Percentiles rank a stretch among this genome's conserved stretches.
These are phyloP conservation scores for Falco rusticolus DNA, from an alignment of 2,797 vertebrate species.

Conservation along the genomic window DNA sequence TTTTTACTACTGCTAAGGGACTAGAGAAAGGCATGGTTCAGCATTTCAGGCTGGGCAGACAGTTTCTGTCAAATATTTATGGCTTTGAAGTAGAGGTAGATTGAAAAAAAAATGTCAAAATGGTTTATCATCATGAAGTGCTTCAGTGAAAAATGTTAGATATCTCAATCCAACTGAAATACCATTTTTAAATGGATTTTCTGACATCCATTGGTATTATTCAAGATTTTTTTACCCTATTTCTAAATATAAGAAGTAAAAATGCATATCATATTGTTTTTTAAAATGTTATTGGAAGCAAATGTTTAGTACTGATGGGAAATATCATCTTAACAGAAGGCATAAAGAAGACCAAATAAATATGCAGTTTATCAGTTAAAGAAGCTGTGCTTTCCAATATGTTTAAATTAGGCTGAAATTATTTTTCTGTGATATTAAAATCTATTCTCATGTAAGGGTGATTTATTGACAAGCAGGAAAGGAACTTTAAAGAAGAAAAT, in stretches of 20 bases:
- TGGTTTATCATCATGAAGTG: background rate
- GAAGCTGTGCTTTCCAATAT: background rate
- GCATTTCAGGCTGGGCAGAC: background rate
- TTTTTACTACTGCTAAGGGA: background rate
- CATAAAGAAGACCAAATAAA: background rate
- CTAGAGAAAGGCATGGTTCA: conserved; percentile 16
- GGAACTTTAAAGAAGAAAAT: background rate
- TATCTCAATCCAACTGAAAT: background rate
- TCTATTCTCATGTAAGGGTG: background rate
- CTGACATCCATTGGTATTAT: background rate
- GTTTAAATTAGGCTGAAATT: background rate
- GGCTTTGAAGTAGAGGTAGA: conserved; percentile 13
- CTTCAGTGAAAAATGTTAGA: background rate
- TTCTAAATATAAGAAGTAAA: background rate
- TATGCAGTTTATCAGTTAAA: background rate
- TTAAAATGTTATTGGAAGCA: background rate
- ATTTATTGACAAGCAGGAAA: background rate
- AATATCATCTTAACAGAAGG: background rate
- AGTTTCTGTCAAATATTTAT: background rate
- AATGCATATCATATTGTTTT: rapidly evolving
- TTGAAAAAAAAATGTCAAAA: background rate
- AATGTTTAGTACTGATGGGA: background rate
- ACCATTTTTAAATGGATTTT: background rate
- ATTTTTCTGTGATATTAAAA: background rate
- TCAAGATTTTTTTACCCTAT: background rate